Percentiles rank a stretch among this genome's conserved stretches.
Evolutionary conservation across 1,140 invertebrate genomes (phyloP).

Genomic region (Globodera ellingtonae): DNA sequence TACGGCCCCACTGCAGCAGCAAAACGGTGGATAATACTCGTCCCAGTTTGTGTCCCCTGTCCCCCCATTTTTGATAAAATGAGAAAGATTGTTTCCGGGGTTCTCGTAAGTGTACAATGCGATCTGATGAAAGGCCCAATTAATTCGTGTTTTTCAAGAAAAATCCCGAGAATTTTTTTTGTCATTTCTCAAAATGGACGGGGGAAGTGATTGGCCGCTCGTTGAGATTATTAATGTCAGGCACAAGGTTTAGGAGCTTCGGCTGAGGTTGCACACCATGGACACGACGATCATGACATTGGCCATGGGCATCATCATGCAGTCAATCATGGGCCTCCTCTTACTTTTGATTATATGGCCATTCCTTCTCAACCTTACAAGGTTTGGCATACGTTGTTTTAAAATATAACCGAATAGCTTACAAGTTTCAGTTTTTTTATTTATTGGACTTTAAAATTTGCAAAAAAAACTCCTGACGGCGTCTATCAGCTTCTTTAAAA

Average conservation of each 20-base stretch:
- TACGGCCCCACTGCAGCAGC: too few relatives aligned
- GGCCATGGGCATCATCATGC: conserved; percentile 7
- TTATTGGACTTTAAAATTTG: too few relatives aligned
- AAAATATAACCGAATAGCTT: not conserved
- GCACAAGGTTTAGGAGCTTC: not conserved
- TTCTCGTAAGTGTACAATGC: too few relatives aligned
- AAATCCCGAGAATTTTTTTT: not conserved
- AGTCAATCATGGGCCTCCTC: conserved; percentile 11
- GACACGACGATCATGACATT: not conserved
- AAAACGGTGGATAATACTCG: too few relatives aligned
- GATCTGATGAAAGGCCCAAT: not conserved
- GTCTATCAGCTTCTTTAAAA: too few relatives aligned
- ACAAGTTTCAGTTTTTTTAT: too few relatives aligned
- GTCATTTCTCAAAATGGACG: not conserved
- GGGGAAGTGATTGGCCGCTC: not conserved
- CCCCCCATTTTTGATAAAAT: too few relatives aligned
- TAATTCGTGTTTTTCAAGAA: not conserved
- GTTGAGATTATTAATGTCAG: not conserved
- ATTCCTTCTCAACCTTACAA: conserved; percentile 18
- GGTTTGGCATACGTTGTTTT: not conserved
- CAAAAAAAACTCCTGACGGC: too few relatives aligned
- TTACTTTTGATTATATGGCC: conserved; percentile 18
- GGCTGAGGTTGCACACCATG: not conserved
- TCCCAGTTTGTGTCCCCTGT: too few relatives aligned
- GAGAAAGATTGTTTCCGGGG: too few relatives aligned